Base-by-base conservation (phyloP, 2,113 vertebrate species). In the Bungarus multicinctus region DNA sequence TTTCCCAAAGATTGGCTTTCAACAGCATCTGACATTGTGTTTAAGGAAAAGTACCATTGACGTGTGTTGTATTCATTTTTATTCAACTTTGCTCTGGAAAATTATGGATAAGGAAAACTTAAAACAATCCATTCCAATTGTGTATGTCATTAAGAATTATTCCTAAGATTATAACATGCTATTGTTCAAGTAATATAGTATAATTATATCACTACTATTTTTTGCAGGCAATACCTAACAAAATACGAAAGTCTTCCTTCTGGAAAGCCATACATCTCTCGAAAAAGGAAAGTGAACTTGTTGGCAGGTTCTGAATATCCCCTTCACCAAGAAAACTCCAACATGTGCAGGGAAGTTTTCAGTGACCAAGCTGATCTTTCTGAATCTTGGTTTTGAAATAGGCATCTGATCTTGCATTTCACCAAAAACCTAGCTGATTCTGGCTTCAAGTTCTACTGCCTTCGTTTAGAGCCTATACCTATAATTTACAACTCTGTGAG, bases 281-380 rank as follows among this genome's bases (percentile, higher is more conserved):
- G 92, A 16, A 98, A 94, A 93, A 97, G 97, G 89, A 98, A 95
- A 93, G 97, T 97, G 94, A 95, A 93, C 34, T 94, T 96, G 0
- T 0, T 99, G 18, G 93, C 98, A 0, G 99, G 99, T 52, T 99
- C 98, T 0, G 99, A 99, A 53, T 98, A 98, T 93, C 99, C 99
- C 20, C 98, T 99, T 89, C 99, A 99, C 94, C 99, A 98, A 95
- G 99, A 99, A 93, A 99, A 99, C 97, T 99, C 99, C 2, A 97
- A 99, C 95, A 99, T 99, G 99, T 99, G 99, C 98, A 99, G 97
- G 92, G 97, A 94, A 94, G 98, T 99, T 91, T 99, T 99, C 1
- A 53, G 91, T 0, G 4, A 95, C 0, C 96, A 98, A 57, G 96
- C 97, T 0, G 98, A 97, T 22, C 93, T 94, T 1, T 94, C 97